Conservation (phyloP, 2,797 vertebrate species). For the Gorsachius magnificus region DNA sequence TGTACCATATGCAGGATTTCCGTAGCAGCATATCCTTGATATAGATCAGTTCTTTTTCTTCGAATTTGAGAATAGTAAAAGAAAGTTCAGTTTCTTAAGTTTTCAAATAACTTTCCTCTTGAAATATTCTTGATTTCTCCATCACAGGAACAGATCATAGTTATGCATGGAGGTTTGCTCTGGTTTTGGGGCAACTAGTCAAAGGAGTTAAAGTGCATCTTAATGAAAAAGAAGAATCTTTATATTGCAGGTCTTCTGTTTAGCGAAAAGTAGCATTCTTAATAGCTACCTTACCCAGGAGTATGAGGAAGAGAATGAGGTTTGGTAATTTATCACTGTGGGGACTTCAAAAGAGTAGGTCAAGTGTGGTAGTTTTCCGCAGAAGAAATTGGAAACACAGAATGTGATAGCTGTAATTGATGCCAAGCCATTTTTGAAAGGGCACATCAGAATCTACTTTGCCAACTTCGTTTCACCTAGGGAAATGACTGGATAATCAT, state of each 20-base stretch:
- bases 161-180: neutral
- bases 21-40: neutral
- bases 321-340: neutral
- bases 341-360: neutral
- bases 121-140: neutral
- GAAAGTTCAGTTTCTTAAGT: neutral
- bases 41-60: neutral
- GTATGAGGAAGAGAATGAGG: neutral
- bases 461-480: neutral
- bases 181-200: neutral
- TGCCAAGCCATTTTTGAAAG: slow-evolving; percentile 31
- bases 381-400: neutral
- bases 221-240: neutral
- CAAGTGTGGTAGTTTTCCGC: neutral
- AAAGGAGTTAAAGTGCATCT: neutral
- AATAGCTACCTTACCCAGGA: neutral
- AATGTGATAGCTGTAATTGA: neutral
- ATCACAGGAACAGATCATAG: neutral
- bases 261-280: neutral
- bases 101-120: neutral
- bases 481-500: neutral
- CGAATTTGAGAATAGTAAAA: neutral
- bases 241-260: neutral
- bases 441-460: slow-evolving; percentile 7
- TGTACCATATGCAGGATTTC: neutral